Evolutionary conservation across 2,888 invertebrate species (phyloP), one percentile per base, ranked within the genome.

Genomic region (Acanthosepion pharaonis): DNA sequence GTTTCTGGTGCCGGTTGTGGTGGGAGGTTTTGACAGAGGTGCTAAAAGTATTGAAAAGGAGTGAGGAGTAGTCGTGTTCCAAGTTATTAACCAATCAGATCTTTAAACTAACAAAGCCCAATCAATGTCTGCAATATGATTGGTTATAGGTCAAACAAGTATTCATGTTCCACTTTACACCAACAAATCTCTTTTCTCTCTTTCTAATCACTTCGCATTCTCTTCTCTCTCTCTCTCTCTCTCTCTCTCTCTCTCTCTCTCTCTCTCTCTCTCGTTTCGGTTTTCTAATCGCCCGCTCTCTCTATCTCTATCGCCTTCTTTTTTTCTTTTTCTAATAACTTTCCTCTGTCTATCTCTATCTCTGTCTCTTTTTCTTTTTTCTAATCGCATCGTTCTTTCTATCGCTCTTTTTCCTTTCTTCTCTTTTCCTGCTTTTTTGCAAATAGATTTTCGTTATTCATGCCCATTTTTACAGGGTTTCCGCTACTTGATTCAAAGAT

Each of bases 71-170:
- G n/a, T n/a, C 78, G 1, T 78, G 78, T 78, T 78, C 78, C 78
- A 78, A 78, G 33, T 78, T 78, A 78, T 78, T 78, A 78, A 78
- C 78, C 78, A 78, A 78, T 78, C 78, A 78, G 78, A 78, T 78
- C n/a, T 78, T 33, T 78, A 33, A 78, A 78, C 78, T n/a, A n/a
- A 78, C 78, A 78, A 78, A 78, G 78, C n/a, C 78, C n/a, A 78
- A 78, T 78, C n/a, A 78, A n/a, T 78, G 78, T 78, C n/a, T n/a
- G 78, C 78, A 78, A 78, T 78, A 78, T n/a, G 78, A 78, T 78
- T 78, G 78, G 59, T 59, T 59, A 59, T 59, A 59, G 59, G 78
- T 78, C 78, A 78, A 78, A 78, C n/a, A 78, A 33, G 78, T 9
- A 78, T n/a, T 78, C 78, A 11, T 78, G 33, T n/a, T n/a, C n/a